Percentiles rank a stretch among this genome's conserved stretches.
Evolutionary conservation across 2,888 invertebrate genomes (phyloP).

Genomic region (Acrobasis consociella): DNA sequence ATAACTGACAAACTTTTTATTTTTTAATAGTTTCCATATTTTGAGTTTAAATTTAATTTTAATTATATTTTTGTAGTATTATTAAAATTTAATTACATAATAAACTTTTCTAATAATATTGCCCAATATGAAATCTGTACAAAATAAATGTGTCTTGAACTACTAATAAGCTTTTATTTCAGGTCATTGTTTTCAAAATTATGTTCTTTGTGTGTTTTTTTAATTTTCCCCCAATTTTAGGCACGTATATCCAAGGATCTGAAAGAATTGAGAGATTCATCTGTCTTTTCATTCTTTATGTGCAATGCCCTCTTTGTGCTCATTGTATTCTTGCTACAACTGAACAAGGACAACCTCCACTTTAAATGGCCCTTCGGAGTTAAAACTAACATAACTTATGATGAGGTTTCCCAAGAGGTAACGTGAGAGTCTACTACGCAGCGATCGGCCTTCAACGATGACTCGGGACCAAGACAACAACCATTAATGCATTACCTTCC

Average conservation of each 20-base stretch:
- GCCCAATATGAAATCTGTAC: background rate
- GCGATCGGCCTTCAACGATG: constrained; percentile 78
- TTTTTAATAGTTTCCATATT: no score
- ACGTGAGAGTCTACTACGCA: constrained; percentile 79
- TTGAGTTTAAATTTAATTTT: no score
- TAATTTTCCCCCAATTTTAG: constrained; percentile 85
- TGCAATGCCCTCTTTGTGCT: constrained; percentile 99
- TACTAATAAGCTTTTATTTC: constrained; percentile 47
- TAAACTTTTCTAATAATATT: no score
- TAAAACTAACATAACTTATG: constrained; percentile 95
- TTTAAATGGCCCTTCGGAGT: constrained; percentile 98
- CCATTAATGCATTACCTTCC: constrained; percentile 24
- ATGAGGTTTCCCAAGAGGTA: constrained; percentile 96
- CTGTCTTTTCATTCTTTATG: constrained; percentile 99
- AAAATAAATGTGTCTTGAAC: background rate
- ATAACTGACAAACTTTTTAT: no score
- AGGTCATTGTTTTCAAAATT: constrained; percentile 35
- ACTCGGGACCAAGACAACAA: constrained; percentile 52
- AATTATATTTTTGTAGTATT: no score
- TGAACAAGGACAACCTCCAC: constrained; percentile 98
- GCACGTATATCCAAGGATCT: constrained; percentile 95
- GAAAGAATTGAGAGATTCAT: constrained; percentile 96
- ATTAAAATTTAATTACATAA: no score
- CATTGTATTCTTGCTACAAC: constrained; percentile 98
- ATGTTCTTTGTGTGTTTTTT: constrained; percentile 34